These are phyloP conservation scores for Lottia scabra DNA, from an alignment of 2,888 invertebrate genomes.

Conservation along the genomic window DNA sequence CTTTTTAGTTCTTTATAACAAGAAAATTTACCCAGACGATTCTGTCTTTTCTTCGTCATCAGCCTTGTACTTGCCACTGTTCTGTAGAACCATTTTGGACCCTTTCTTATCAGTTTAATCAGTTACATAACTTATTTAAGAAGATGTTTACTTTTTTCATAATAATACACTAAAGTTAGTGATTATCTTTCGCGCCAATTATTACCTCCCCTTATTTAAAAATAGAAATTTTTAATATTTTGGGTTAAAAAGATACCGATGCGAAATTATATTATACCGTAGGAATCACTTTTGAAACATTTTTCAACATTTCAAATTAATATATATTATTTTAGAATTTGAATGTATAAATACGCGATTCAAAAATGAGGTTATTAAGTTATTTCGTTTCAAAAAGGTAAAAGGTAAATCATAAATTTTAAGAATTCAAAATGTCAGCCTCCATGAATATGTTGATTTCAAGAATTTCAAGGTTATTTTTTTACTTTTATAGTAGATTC, in stretches of 20 bases:
- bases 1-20: neutral
- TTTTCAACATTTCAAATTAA: too few relatives aligned
- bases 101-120: neutral
- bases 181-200: constrained; percentile 47
- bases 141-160: neutral
- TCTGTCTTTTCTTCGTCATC: constrained; percentile 56
- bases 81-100: constrained; percentile 73
- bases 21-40: constrained; percentile 24
- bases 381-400: too few relatives aligned
- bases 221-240: too few relatives aligned
- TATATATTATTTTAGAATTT: too few relatives aligned
- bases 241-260: too few relatives aligned
- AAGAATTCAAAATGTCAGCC: constrained; percentile 5
- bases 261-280: too few relatives aligned
- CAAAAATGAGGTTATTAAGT: too few relatives aligned
- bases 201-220: neutral
- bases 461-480: constrained; percentile 8
- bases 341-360: too few relatives aligned
- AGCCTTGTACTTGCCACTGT: constrained; percentile 73
- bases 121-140: constrained; percentile 8
- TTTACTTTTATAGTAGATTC: neutral
- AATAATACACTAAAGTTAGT: constrained; percentile 8
- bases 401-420: neutral
- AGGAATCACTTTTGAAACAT: too few relatives aligned
- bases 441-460: neutral